Base-by-base conservation (phyloP, 2,113 vertebrate species). In the Microtus richardsoni region DNA sequence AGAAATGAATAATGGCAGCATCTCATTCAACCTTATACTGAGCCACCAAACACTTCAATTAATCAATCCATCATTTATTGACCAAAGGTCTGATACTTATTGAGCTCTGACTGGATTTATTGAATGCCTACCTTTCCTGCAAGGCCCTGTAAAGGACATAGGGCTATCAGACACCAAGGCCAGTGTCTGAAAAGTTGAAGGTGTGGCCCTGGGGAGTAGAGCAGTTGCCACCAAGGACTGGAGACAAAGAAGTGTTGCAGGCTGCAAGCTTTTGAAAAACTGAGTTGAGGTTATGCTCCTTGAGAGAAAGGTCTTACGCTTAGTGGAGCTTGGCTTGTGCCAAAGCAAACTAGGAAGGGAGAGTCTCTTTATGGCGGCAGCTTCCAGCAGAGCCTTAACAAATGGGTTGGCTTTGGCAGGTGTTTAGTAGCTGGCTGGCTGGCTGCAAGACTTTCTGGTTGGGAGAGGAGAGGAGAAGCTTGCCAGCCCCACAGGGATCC, bases 341-440 rank as follows among this genome's bases (percentile, higher is more conserved):
- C 94, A 96, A 97, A 94, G 74, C 77, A 92, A 96, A 97, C 91
- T 95, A 96, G 93, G 89, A 96, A 97, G 89, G 66, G 83, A 95
- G 79, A 93, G 60, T 96, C 54, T 96, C 89, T 93, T 91, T 74
- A 91, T 89, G 93, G 93, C 44, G 12, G 68, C 14, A 16, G 89
- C 47, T 97, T 96, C 96, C 91, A 96, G 78, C 71, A 95, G 95
- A 77, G 93, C 68, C 62, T 91, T 89, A 91, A 92, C 96, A 94
- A 97, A 95, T 91, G 54, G 78, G 54, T 93, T 94, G 70, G 88
- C 88, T 97, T 89, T 94, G 90, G 90, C 79, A 88, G 39, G 70
- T 96, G 93, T 75, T 80, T 96, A 94, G 82, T 10, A 4, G 85
- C 71, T 88, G 30, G 33, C 30, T 94, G 77, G 66, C 79, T 90